Evolutionary conservation across 2,888 invertebrate species (phyloP), one percentile per base, ranked within the genome.

Genomic region (Lapara coniferarum): DNA sequence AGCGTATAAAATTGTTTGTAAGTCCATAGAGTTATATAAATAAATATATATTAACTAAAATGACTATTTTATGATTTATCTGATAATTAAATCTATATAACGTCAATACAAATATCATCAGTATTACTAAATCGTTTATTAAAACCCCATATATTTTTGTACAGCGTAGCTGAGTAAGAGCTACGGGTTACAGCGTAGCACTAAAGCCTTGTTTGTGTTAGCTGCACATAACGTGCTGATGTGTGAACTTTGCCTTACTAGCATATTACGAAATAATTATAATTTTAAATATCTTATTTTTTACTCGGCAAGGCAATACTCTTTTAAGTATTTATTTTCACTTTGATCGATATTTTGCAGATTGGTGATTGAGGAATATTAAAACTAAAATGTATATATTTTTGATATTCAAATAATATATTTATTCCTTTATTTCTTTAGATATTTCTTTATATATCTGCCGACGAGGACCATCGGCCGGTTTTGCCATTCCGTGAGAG

Each of bases 381-480:
- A 37, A 37, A 37, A 37, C 37, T 3, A 37, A 37, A 37, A 3
- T 37, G 2, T 37, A 25, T 25, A 25, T 37, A 37, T 37, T 7
- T 37, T 37, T 25, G 25, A 30, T 12, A 30, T 16, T 12, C 30
- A 12, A 30, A 58, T 30, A 25, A 25, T 25, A 25, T 57, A 4
- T 1, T 66, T 51, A 19, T 66, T n/a, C 10, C 3, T 12, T 59
- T 51, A 25, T n/a, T 58, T 63, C 13, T 77, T 72, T 49, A 69
- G 78, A 75, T 93, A 92, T 73, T 92, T 91, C 49, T 94, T 90
- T 55, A 96, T 96, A 78, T 95, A 96, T 68, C 95, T 93, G 0
- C 95, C 95, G 0, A 96, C 95, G 0, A 97, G 83, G 0, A 90
- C 78, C 85, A 96, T 96, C 0, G 97, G 97, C 6, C 96, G 91